Conservation (phyloP, 1,140 invertebrate genomes). For the Meloidogyne hapla region DNA sequence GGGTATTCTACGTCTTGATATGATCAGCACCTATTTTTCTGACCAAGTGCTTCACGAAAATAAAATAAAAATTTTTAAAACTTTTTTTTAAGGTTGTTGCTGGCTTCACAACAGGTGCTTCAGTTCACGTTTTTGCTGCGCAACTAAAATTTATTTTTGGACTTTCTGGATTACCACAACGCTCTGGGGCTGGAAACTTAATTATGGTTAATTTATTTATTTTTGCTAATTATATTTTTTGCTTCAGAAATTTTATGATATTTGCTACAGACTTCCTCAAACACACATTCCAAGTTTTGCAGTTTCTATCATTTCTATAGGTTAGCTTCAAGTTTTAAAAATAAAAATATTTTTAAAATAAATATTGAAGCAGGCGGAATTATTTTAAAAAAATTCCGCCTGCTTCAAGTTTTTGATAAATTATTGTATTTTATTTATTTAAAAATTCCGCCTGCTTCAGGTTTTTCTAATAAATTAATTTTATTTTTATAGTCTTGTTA, state of each 20-base stretch:
- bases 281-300: constrained; percentile 41
- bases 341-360: too few species aligned
- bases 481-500: not conserved
- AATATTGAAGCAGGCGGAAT: too few species aligned
- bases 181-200: constrained; percentile 47
- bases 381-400: too few species aligned
- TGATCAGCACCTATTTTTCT: constrained; percentile 62
- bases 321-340: not conserved
- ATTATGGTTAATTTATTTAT: constrained; percentile 34
- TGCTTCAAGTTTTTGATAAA: too few species aligned
- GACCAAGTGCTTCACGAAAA: constrained; percentile 37
- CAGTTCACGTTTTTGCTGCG: constrained; percentile 56
- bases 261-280: constrained; percentile 24
- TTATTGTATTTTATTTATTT: too few species aligned
- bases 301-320: constrained; percentile 44
- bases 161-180: constrained; percentile 24
- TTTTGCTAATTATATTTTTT: constrained; percentile 1
- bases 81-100: constrained; percentile 40
- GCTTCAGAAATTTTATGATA: constrained; percentile 26
- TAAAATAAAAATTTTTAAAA: constrained; percentile 4
- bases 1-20: constrained; percentile 59
- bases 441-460: too few species aligned
- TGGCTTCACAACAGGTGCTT: constrained; percentile 60
- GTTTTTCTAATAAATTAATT: too few species aligned
- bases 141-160: constrained; percentile 60